Base-by-base conservation (phyloP, 2,888 invertebrate genomes). In the Strigamia transsilvanica region DNA sequence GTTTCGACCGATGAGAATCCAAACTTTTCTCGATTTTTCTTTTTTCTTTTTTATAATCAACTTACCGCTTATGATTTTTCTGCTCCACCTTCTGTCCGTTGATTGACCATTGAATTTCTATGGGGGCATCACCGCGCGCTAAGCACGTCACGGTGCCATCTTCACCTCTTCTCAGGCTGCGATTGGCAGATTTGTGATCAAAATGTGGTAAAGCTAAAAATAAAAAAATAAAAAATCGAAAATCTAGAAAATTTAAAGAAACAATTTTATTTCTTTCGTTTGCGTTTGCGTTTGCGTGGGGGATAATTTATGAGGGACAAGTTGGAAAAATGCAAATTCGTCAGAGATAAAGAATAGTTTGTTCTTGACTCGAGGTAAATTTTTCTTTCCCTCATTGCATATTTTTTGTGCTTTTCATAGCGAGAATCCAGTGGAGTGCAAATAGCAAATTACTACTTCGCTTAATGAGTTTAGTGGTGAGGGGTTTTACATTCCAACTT, bases 121-220 rank as follows among this genome's bases (percentile, higher is more conserved):
- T 42, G 38, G 82, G 82, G 23, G 82, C 77, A 77, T 82, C 82
- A 32, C 82, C 82, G 5, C 78, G 77, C 10, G 82, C 82, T 41
- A 73, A 38, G 32, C 82, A 82, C 9, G 21, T 41, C 21, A 38
- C 42, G 7, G 27, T 18, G 6, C 42, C 82, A 41, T 32, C 34
- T 34, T 78, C 82, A n/a, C 82, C 82, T 73, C 78, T 42, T 18
- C 61, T 21, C 27, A 82, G n/a, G 15, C 77, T 77, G 46, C 41
- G 82, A 46, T 82, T 82, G 41, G 41, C 82, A 77, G 41, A 82
- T 46, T 82, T 82, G 23, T 82, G 82, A 27, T 82, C 82, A 46
- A 82, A 82, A 42, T 82, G 82, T 21, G 82, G 77, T 34, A 77
- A n/a, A 51, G 82, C 82, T 82, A 23, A 21, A 77, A 81, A 6